Evolutionary conservation across 2,797 vertebrate species (phyloP).

Genomic region (Phaenicophaeus curvirostris): DNA sequence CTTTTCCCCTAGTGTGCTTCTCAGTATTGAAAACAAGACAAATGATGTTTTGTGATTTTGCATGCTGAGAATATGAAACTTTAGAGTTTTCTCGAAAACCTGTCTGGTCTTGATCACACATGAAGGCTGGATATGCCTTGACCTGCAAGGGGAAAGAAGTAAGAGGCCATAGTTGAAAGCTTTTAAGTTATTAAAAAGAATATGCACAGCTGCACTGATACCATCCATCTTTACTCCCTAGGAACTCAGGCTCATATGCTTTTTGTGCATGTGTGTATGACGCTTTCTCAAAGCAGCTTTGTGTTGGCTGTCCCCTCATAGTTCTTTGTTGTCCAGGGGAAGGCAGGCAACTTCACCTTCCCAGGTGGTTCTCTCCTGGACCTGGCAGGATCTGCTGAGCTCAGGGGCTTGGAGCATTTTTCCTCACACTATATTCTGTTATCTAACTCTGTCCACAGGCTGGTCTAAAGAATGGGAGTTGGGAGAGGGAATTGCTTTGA

Average conservation of each 20-base stretch:
- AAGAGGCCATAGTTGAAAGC: background rate
- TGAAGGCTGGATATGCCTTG: accelerated
- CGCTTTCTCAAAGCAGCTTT: background rate
- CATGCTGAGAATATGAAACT: background rate
- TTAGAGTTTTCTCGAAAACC: background rate
- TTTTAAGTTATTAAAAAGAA: background rate
- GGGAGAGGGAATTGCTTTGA: background rate
- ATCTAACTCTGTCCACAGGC: background rate
- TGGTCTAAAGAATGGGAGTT: background rate
- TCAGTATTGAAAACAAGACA: background rate
- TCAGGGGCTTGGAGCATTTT: background rate
- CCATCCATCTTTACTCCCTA: no score
- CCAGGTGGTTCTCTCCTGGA: background rate
- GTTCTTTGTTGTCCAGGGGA: no score
- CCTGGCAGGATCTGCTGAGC: background rate
- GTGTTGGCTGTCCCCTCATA: accelerated
- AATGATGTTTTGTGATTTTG: background rate
- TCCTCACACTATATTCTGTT: accelerated
- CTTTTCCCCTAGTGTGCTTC: background rate
- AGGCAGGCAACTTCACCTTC: background rate
- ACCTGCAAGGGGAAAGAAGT: no score
- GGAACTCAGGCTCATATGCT: no score
- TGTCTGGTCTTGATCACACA: background rate
- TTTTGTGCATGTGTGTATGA: background rate
- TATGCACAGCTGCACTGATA: background rate